A percentile compares a stretch with the other conserved stretches of the same genome.
Evolutionary conservation across 1,140 invertebrate species (phyloP).

Genomic region (Tetramorium simillimum): DNA sequence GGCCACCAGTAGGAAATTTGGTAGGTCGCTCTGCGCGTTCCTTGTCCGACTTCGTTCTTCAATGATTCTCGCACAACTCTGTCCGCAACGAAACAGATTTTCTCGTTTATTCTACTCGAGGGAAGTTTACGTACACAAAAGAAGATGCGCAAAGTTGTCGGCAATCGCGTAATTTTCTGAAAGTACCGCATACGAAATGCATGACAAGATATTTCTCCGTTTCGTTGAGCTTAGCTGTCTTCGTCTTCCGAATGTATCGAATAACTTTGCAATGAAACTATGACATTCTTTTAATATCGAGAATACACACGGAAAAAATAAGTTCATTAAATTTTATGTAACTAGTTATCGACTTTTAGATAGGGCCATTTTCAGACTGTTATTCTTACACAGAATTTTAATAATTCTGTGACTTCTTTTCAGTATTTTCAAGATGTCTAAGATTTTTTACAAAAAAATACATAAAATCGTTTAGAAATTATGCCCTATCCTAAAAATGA

Average conservation of each 20-base stretch:
- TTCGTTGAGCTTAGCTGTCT: background rate
- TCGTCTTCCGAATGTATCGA: background rate
- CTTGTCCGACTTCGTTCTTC: constrained; percentile 56
- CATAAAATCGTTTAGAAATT: too few species aligned
- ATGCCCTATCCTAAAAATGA: too few species aligned
- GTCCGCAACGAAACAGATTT: constrained; percentile 54
- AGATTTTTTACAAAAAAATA: too few species aligned
- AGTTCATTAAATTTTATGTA: too few species aligned
- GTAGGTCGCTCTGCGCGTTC: constrained; percentile 8
- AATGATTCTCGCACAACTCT: constrained; percentile 47
- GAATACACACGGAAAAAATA: too few species aligned
- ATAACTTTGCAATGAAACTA: background rate
- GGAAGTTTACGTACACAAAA: constrained; percentile 45
- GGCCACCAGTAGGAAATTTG: constrained; percentile 41
- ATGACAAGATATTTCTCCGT: constrained; percentile 11
- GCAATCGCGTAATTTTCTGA: constrained; percentile 30
- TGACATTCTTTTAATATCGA: background rate
- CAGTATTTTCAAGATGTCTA: too few species aligned
- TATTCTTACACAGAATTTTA: too few species aligned
- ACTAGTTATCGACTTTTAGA: too few species aligned
- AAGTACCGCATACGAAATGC: constrained; percentile 19
- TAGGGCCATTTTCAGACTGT: too few species aligned
- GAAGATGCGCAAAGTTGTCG: constrained; percentile 20
- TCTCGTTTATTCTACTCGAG: constrained; percentile 28
- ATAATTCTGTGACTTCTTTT: too few species aligned